A percentile compares a stretch with the other conserved stretches of the same genome.
These are phyloP conservation scores for Cryptotis parvus DNA, from an alignment of 2,113 vertebrate genomes.

Conservation along the genomic window DNA sequence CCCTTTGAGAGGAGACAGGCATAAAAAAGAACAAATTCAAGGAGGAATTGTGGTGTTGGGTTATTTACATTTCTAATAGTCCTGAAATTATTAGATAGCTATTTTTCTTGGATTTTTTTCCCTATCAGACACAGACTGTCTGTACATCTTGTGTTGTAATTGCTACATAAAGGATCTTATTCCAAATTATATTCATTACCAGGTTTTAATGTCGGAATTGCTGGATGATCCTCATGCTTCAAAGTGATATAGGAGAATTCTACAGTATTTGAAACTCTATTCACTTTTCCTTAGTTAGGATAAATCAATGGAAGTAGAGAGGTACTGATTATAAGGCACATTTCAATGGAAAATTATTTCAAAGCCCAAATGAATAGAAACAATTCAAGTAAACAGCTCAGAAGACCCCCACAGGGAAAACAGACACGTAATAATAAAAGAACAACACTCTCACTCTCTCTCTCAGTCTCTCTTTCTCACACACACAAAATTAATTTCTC, in stretches of 20 bases:
- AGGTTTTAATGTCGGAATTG: conserved; percentile 76
- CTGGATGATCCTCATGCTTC: conserved; percentile 75
- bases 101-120: conserved; percentile 84
- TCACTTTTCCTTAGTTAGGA: conserved; percentile 74
- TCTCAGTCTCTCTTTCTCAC: too few relatives aligned
- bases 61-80: conserved; percentile 87
- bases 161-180: conserved; percentile 73
- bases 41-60: conserved; percentile 66
- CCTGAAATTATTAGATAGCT: conserved; percentile 86
- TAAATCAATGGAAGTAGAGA: conserved; percentile 81
- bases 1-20: conserved; percentile 55
- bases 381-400: conserved; percentile 51
- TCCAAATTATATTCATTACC: conserved; percentile 72
- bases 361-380: conserved; percentile 78
- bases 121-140: conserved; percentile 82
- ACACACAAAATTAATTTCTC: conserved; percentile 11
- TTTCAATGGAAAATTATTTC: conserved; percentile 84
- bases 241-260: conserved; percentile 76
- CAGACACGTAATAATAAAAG: conserved; percentile 74
- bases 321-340: conserved; percentile 82
- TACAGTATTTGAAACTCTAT: conserved; percentile 78
- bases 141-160: conserved; percentile 79
- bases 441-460: conserved; percentile 12
- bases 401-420: conserved; percentile 48
- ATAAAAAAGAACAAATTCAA: conserved; percentile 68